These are phyloP conservation scores for Drosophila anomelani DNA, from an alignment of 2,888 invertebrate species.

Conservation along the genomic window DNA sequence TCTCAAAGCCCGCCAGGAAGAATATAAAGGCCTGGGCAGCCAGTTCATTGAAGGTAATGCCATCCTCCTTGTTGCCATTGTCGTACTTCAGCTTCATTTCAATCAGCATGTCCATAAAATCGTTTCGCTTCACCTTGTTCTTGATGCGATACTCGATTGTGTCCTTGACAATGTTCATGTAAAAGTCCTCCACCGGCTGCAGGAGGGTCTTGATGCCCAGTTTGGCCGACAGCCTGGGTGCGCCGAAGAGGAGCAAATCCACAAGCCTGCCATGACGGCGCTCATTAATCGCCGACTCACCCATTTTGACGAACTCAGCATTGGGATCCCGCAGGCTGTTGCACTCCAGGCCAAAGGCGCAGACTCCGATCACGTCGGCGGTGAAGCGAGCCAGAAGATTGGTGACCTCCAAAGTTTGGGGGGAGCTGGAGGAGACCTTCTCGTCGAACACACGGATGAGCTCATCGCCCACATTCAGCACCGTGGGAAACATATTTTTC, in stretches of 20 bases:
- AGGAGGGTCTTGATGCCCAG: slow-evolving; percentile 63
- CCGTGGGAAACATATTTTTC: slow-evolving; percentile 80
- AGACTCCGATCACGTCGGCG: slow-evolving; percentile 85
- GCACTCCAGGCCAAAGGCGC: slow-evolving; percentile 85
- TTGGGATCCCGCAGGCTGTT: slow-evolving; percentile 83
- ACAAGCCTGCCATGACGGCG: slow-evolving; percentile 48
- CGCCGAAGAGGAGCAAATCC: slow-evolving; percentile 25
- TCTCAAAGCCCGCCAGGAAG: slow-evolving; percentile 86
- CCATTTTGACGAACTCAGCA: slow-evolving; percentile 82
- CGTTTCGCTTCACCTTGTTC: slow-evolving; percentile 85
- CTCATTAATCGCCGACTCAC: slow-evolving; percentile 58
- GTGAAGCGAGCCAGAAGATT: slow-evolving; percentile 85
- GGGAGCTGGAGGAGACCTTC: slow-evolving; percentile 14
- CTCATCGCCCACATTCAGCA: slow-evolving; percentile 62
- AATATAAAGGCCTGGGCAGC: slow-evolving; percentile 86
- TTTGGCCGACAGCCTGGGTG: slow-evolving; percentile 55
- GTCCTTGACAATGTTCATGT: slow-evolving; percentile 74
- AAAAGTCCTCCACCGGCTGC: slow-evolving; percentile 84
- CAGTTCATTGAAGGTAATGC: slow-evolving; percentile 70
- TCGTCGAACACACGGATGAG: slow-evolving; percentile 56
- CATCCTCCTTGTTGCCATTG: slow-evolving; percentile 64
- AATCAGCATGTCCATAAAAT: slow-evolving; percentile 86
- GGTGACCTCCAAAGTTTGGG: slow-evolving; percentile 82
- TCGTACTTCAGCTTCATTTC: slow-evolving; percentile 59
- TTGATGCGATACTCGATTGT: slow-evolving; percentile 62